These are phyloP conservation scores for Phyllotreta striolata DNA, from an alignment of 2,888 invertebrate genomes.

Conservation along the genomic window DNA sequence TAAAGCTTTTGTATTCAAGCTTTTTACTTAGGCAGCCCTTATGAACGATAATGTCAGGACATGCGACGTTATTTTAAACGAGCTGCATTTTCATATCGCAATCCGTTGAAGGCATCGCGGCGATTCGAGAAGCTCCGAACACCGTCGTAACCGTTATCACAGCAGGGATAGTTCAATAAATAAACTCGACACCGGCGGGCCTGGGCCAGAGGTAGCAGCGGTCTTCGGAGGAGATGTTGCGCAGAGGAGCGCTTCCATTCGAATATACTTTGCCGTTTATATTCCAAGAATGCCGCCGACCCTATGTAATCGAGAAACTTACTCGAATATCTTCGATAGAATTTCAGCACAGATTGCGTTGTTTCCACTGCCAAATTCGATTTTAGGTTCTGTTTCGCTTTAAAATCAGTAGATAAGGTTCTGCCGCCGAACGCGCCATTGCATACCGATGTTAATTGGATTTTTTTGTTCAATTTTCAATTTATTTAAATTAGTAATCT, in stretches of 20 bases:
- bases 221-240: slow-evolving; percentile 11
- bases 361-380: slow-evolving; percentile 17
- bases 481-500: too few relatives aligned
- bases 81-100: slow-evolving; percentile 9
- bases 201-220: not conserved
- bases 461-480: not conserved
- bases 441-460: slow-evolving; percentile 13
- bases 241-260: slow-evolving; percentile 12
- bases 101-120: slow-evolving; percentile 1
- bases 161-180: slow-evolving; percentile 17
- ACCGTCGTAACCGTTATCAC: slow-evolving; percentile 5
- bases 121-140: slow-evolving; percentile 9
- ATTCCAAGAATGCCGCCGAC: slow-evolving; percentile 24
- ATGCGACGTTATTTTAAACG: not conserved
- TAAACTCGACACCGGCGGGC: not conserved
- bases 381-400: slow-evolving; percentile 19
- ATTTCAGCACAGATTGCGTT: slow-evolving; percentile 25
- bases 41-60: too few relatives aligned
- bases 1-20: too few relatives aligned
- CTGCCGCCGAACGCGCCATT: not conserved
- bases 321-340: slow-evolving; percentile 18
- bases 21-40: too few relatives aligned
- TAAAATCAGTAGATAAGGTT: slow-evolving; percentile 13
- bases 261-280: slow-evolving; percentile 30
- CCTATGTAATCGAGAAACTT: slow-evolving; percentile 25